Percentiles rank a stretch among this genome's conserved stretches.
Evolutionary conservation across 2,888 invertebrate species (phyloP).

Genomic region (Torymus aiolomorphi): DNA sequence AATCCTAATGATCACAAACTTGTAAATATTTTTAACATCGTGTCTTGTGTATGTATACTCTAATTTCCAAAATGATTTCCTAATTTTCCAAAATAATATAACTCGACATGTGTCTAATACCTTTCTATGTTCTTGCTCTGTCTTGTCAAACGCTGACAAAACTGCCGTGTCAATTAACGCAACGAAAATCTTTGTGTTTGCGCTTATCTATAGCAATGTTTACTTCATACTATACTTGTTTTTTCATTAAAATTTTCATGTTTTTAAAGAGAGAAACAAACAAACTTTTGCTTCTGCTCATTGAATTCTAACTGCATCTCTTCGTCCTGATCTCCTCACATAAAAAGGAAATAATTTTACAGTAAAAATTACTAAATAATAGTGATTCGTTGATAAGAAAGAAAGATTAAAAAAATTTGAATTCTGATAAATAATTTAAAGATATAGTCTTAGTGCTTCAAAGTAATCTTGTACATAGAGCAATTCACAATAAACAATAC

Average conservation of each 20-base stretch:
- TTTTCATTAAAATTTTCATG: slow-evolving; percentile 34
- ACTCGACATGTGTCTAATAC: slow-evolving; percentile 21
- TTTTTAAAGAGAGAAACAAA: slow-evolving; percentile 36
- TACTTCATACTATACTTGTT: slow-evolving; percentile 29
- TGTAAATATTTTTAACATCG: slow-evolving; percentile 12
- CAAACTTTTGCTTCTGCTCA: slow-evolving; percentile 55
- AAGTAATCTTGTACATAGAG: neutral
- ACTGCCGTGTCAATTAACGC: too few species aligned
- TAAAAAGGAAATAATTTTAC: slow-evolving; percentile 39
- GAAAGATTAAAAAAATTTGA: neutral
- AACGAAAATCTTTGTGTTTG: slow-evolving; percentile 24
- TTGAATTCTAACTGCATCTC: slow-evolving; percentile 59
- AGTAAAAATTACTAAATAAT: slow-evolving; percentile 53
- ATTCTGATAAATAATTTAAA: too few species aligned
- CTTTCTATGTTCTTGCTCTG: slow-evolving; percentile 21
- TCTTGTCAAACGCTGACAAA: neutral
- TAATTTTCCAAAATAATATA: slow-evolving; percentile 13
- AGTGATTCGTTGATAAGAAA: too few species aligned
- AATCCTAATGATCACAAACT: slow-evolving; percentile 14
- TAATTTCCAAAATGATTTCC: slow-evolving; percentile 17
- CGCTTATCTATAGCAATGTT: slow-evolving; percentile 28
- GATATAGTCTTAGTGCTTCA: too few species aligned
- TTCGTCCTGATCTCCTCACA: slow-evolving; percentile 55
- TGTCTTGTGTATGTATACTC: slow-evolving; percentile 22
- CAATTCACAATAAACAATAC: neutral